Percentiles rank a stretch among this genome's conserved stretches.
These are phyloP conservation scores for Machimus atricapillus DNA, from an alignment of 2,888 invertebrate species.

Conservation along the genomic window DNA sequence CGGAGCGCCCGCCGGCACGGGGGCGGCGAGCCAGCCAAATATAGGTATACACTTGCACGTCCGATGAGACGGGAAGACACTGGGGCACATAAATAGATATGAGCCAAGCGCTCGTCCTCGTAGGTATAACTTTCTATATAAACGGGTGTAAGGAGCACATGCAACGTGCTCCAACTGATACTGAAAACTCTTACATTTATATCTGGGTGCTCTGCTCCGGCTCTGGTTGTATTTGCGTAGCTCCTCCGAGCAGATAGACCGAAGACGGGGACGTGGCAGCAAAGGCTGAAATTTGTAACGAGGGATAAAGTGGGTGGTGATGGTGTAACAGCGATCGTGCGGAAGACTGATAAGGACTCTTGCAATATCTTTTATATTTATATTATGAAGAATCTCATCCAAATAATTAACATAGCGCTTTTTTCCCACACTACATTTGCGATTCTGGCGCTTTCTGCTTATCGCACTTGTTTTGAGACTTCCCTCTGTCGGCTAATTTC, in stretches of 20 bases:
- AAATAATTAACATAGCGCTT: slow-evolving; percentile 44
- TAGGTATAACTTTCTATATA: slow-evolving; percentile 33
- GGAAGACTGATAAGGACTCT: slow-evolving; percentile 49
- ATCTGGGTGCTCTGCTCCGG: slow-evolving; percentile 17
- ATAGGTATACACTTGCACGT: slow-evolving; percentile 31
- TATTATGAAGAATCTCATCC: slow-evolving; percentile 40
- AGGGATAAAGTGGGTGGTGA: slow-evolving; percentile 45
- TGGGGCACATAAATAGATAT: slow-evolving; percentile 39
- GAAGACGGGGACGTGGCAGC: slow-evolving; percentile 3
- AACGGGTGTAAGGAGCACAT: slow-evolving; percentile 26
- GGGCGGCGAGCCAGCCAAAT: background rate
- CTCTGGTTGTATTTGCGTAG: slow-evolving; percentile 39
- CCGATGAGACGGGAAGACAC: slow-evolving; percentile 38
- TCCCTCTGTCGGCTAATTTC: background rate
- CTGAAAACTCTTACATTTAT: slow-evolving; percentile 39
- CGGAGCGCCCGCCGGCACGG: background rate
- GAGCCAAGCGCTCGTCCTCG: slow-evolving; percentile 25
- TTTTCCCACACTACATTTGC: slow-evolving; percentile 14
- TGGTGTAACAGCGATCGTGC: slow-evolving; percentile 49
- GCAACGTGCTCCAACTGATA: slow-evolving; percentile 39
- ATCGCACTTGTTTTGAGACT: slow-evolving; percentile 16
- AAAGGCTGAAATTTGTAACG: slow-evolving; percentile 41
- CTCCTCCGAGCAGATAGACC: slow-evolving; percentile 28
- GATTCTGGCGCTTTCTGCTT: background rate
- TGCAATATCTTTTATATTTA: slow-evolving; percentile 44